These are phyloP conservation scores for Rhinopomastus cyanomelas DNA, from an alignment of 2,113 vertebrate species.

Conservation along the genomic window DNA sequence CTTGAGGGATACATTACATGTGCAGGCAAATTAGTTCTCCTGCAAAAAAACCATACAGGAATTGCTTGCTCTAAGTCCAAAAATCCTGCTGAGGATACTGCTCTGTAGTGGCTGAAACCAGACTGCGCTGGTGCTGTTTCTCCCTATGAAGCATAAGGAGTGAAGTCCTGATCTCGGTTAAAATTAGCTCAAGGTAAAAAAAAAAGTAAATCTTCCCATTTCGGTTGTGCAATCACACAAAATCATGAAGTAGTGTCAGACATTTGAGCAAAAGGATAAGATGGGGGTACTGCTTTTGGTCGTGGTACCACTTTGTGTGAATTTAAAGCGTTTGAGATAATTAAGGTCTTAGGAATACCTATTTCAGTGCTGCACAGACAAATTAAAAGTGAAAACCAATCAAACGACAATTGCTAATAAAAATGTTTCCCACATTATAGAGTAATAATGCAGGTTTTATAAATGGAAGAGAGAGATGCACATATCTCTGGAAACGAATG, in stretches of 20 bases:
- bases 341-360: not conserved
- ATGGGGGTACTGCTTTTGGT: not conserved
- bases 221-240: not conserved
- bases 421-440: not conserved
- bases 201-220: not conserved
- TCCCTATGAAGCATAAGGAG: accelerated
- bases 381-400: not conserved
- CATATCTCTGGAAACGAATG: not conserved
- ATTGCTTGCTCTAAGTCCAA: not conserved
- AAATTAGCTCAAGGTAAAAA: not conserved
- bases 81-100: not conserved
- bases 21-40: not conserved
- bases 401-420: not conserved
- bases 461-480: not conserved
- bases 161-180: not conserved
- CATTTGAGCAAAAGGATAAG: not conserved
- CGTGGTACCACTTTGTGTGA: not conserved
- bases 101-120: not conserved
- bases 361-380: not conserved
- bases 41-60: not conserved
- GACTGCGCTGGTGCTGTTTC: not conserved
- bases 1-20: not conserved
- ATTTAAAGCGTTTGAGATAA: not conserved
- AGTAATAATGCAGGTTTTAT: not conserved
- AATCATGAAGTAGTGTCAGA: not conserved